Evolutionary conservation across 2,888 invertebrate genomes (phyloP).

Genomic region (Andrena trimmerana): DNA sequence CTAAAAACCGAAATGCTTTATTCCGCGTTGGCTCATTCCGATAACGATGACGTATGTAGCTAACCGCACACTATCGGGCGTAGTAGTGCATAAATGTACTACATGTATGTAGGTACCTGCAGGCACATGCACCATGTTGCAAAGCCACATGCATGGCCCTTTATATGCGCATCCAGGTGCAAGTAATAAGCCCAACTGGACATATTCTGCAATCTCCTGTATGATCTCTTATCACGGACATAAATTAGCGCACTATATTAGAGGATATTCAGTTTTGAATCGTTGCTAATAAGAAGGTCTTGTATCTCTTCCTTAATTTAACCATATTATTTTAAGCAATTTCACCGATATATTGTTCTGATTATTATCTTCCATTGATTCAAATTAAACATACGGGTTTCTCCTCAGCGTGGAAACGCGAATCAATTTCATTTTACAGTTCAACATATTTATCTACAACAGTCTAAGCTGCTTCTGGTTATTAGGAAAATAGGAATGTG

Average conservation of each 20-base stretch:
- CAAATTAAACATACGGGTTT: too few relatives aligned
- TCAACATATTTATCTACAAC: too few relatives aligned
- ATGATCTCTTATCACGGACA: slow-evolving; percentile 76
- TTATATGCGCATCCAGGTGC: slow-evolving; percentile 55
- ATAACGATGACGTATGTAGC: slow-evolving; percentile 71
- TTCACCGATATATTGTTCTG: too few relatives aligned
- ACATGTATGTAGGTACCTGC: slow-evolving; percentile 24
- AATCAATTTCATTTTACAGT: too few relatives aligned
- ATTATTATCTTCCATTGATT: too few relatives aligned
- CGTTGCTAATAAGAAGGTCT: slow-evolving; percentile 32
- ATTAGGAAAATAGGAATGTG: too few relatives aligned
- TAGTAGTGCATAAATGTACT: slow-evolving; percentile 36
- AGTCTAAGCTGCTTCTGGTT: too few relatives aligned
- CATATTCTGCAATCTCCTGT: slow-evolving; percentile 75
- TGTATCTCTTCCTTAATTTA: slow-evolving; percentile 16
- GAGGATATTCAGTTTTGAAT: slow-evolving; percentile 46
- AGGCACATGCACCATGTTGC: slow-evolving; percentile 43
- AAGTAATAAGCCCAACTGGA: slow-evolving; percentile 68
- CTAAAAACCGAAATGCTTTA: slow-evolving; percentile 61
- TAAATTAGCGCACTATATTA: slow-evolving; percentile 70
- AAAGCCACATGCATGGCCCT: slow-evolving; percentile 44
- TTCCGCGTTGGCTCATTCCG: slow-evolving; percentile 70
- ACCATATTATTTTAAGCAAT: not conserved
- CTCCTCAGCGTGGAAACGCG: too few relatives aligned
- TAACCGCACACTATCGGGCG: slow-evolving; percentile 25